Evolutionary conservation across 2,888 invertebrate genomes (phyloP), one percentile per base, ranked within the genome.

Genomic region (Helicoverpa assulta): DNA sequence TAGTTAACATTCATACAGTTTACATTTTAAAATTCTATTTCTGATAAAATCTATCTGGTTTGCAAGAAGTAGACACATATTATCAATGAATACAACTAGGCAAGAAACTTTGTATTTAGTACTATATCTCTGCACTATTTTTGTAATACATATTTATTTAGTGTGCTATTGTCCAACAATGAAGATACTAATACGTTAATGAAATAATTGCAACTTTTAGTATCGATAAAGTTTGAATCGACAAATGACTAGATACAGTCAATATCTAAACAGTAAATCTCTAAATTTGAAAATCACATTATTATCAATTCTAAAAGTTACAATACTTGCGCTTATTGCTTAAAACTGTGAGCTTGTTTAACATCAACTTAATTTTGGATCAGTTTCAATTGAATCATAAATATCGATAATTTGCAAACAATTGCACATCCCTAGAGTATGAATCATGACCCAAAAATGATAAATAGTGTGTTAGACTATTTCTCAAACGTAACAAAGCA

Each of bases 211-310:
- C 43, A 65, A 73, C 55, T 55, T 73, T n/a, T 50, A 73, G 65
- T 3, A 54, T 29, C 64, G 50, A 70, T 37, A 73, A 18, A 37
- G 26, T 55, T 63, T 33, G 29, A 50, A 73, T 40, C 4, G 40
- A 21, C 53, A 50, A 29, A 50, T 70, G 73, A 70, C 70, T 73
- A 70, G 73, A 63, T 63, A 29, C 5, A 16, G 12, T 37, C 19
- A n/a, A n/a, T 21, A 62, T 50, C 29, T 26, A 7, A 73, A 47
- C 62, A 14, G 53, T 12, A 62, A 16, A 55, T 43, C 64, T 16
- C 12, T 40, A 40, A 73, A 55, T 70, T 55, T 64, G 64, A 33
- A 50, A 54, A 55, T 5, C 54, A 21, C n/a, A 19, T 10, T 21
- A 26, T n/a, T 8, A n/a, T 50, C 53, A 16, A 47, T 29, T 29